phyloP scores from a whole-genome alignment of 1,140 invertebrate genomes.

The Drosophila athabasca region DNA sequence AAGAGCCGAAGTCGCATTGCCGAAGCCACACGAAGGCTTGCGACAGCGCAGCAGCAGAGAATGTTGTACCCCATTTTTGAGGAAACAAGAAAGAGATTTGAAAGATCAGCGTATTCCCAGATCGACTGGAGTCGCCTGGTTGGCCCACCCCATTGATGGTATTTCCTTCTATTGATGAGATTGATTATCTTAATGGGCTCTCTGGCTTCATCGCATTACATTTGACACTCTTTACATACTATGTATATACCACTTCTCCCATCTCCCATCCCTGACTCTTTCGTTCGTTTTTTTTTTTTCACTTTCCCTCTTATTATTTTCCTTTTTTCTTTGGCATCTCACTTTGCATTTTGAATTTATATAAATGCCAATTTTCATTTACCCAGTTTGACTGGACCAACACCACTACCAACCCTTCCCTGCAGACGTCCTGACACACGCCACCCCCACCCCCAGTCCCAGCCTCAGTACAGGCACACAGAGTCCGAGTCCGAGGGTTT shows the following conservation, averaged over 20 bases:
- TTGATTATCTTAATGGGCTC: constrained; percentile 54
- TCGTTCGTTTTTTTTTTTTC: constrained; percentile 2
- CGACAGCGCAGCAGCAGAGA: too few species aligned
- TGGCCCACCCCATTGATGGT: neutral
- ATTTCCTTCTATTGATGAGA: constrained; percentile 32
- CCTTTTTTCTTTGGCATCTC: constrained; percentile 16
- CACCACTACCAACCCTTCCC: constrained; percentile 61
- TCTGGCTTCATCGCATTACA: constrained; percentile 9
- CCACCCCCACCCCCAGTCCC: neutral
- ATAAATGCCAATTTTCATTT: constrained; percentile 80
- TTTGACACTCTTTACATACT: too few species aligned
- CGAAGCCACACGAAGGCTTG: too few species aligned
- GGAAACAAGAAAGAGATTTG: too few species aligned
- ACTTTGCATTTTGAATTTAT: constrained; percentile 68
- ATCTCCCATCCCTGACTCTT: neutral
- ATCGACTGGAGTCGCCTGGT: too few species aligned
- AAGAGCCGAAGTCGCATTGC: too few species aligned
- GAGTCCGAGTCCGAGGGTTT: constrained; percentile 19
- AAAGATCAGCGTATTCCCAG: too few species aligned
- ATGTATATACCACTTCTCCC: too few species aligned
- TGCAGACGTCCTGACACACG: too few species aligned
- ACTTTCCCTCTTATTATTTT: constrained; percentile 36
- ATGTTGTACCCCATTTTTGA: too few species aligned
- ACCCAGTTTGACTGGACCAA: constrained; percentile 37
- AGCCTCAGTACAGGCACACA: neutral